These are phyloP conservation scores for sheep (Ovis aries) DNA, from an alignment of 2,113 vertebrate genomes.

Conservation along the genomic window DNA sequence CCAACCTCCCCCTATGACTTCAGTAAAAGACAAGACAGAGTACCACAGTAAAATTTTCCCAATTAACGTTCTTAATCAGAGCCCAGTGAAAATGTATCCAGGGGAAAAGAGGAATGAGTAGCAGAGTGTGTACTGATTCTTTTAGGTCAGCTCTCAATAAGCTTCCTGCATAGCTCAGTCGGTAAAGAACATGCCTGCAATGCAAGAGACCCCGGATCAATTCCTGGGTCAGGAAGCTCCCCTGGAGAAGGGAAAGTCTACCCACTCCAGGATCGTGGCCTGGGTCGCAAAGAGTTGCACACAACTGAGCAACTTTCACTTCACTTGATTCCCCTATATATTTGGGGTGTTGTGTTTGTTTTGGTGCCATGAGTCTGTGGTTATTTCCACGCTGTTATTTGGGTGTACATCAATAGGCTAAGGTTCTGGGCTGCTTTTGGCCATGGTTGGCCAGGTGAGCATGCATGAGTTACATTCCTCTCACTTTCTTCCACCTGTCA, in stretches of 20 bases:
- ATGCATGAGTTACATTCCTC: background rate
- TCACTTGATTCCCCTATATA: background rate
- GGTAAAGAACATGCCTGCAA: background rate
- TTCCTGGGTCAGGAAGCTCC: background rate
- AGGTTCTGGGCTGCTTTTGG: background rate
- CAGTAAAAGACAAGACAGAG: background rate
- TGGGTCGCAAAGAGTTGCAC: background rate
- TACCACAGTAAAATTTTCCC: background rate
- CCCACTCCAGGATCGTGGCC: background rate
- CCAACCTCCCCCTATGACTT: constrained; percentile 23
- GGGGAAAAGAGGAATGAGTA: background rate
- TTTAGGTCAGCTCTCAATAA: background rate
- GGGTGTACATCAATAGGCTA: background rate
- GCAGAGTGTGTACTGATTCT: background rate
- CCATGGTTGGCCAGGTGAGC: background rate
- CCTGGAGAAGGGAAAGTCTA: background rate
- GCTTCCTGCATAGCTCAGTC: background rate
- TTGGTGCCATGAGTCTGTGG: background rate
- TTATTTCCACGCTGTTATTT: background rate
- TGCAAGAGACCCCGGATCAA: background rate
- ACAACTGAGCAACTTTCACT: background rate
- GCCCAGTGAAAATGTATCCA: background rate
- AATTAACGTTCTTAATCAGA: constrained; percentile 41
- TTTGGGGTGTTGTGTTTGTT: background rate
- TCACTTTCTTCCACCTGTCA: background rate